Evolutionary conservation across 1,140 invertebrate genomes (phyloP).

Genomic region (Andrena cerasifolii): DNA sequence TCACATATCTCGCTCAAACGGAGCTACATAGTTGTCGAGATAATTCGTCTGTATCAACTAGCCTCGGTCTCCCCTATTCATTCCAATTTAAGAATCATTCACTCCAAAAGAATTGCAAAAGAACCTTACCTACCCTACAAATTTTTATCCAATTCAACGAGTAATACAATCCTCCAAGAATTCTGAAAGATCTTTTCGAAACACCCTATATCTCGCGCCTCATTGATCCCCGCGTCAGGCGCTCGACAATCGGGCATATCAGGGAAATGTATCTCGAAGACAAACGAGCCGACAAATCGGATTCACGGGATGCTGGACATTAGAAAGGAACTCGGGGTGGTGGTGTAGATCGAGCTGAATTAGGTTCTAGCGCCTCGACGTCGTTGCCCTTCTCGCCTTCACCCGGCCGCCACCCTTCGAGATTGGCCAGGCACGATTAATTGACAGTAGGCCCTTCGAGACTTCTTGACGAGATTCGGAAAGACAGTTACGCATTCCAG

Average conservation of each 20-base stretch:
- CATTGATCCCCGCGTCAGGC: too few relatives aligned
- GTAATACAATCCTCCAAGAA: too few relatives aligned
- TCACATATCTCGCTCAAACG: too few relatives aligned
- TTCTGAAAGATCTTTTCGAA: too few relatives aligned
- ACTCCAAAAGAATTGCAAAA: too few relatives aligned
- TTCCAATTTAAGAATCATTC: too few relatives aligned
- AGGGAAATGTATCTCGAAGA: conserved; percentile 39
- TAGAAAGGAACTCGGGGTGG: conserved; percentile 42
- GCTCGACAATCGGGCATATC: conserved; percentile 16
- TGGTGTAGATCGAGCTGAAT: conserved; percentile 67
- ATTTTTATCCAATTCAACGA: too few relatives aligned
- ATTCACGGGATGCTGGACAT: conserved; percentile 74
- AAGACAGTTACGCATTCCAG: conserved; percentile 67
- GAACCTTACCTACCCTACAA: too few relatives aligned
- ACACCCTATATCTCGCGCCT: too few relatives aligned
- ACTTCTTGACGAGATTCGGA: conserved; percentile 68
- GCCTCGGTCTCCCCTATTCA: too few relatives aligned
- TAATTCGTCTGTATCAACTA: too few relatives aligned
- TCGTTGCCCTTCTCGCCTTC: conserved; percentile 35
- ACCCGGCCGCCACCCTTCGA: conserved; percentile 60
- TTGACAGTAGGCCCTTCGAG: conserved; percentile 68
- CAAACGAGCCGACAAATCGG: conserved; percentile 78
- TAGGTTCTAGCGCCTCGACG: conserved; percentile 66
- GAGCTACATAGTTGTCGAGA: too few relatives aligned
- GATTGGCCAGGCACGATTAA: conserved; percentile 73